Conservation (phyloP, 1,140 invertebrate species). For the Wiebesia pumilae region DNA sequence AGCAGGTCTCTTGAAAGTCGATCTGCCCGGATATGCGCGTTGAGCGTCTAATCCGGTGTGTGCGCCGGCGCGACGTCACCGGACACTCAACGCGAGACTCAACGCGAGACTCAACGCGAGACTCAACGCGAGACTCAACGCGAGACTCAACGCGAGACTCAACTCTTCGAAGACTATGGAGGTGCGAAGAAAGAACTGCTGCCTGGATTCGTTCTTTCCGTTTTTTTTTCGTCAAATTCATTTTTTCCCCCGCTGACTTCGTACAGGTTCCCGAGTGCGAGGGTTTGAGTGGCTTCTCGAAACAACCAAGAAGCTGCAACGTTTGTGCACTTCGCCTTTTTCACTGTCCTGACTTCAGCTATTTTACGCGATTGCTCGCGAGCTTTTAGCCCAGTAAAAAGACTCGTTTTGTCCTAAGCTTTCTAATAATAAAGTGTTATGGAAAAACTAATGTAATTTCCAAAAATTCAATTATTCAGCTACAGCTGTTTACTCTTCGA, state of each 20-base stretch:
- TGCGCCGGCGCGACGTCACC: conserved; percentile 19
- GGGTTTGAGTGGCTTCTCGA: too few species aligned
- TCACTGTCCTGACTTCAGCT: too few species aligned
- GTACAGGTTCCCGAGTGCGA: background rate
- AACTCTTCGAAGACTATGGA: background rate
- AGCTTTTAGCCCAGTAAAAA: too few species aligned
- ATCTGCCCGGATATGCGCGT: conserved; percentile 42
- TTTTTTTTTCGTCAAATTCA: background rate
- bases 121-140: background rate
- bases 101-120: background rate
- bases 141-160: background rate
- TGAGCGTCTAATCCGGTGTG: background rate
- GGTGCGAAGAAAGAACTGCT: conserved; percentile 1
- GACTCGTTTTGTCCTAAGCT: too few species aligned
- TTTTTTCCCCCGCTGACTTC: background rate
- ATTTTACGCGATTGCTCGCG: too few species aligned
- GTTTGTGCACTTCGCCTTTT: too few species aligned
- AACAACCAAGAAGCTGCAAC: too few species aligned
- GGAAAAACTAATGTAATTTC: too few species aligned
- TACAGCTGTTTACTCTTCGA: too few species aligned
- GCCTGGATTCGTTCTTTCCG: background rate
- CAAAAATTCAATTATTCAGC: too few species aligned
- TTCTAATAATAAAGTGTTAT: too few species aligned
- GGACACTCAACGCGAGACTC: conserved; percentile 3
- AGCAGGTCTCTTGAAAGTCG: conserved; percentile 50